Evolutionary conservation across 2,113 vertebrate species (phyloP).

Genomic region (Nerophis ophidion): DNA sequence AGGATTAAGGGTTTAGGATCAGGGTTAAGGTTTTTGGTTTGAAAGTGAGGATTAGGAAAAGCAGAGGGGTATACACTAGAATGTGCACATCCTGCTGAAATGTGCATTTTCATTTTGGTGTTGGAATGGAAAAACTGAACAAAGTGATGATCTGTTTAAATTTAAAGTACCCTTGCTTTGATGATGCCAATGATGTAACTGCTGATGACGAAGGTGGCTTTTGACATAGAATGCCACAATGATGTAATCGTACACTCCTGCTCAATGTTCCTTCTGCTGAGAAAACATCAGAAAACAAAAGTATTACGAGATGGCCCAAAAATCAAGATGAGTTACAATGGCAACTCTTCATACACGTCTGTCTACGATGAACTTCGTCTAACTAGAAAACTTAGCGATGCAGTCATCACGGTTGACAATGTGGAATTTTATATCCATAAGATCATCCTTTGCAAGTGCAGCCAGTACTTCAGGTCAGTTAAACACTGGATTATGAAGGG

Average conservation of each 20-base stretch:
- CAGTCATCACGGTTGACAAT: slow-evolving; percentile 11
- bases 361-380: slow-evolving; percentile 20
- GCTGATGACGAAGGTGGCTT: background rate
- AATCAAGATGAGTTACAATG: slow-evolving; percentile 6
- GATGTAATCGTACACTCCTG: background rate
- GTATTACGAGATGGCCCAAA: slow-evolving; percentile 1
- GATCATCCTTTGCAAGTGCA: slow-evolving; percentile 33
- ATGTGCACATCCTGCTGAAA: too few species aligned
- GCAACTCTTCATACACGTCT: slow-evolving; percentile 2
- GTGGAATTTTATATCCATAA: slow-evolving; percentile 24
- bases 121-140: too few species aligned
- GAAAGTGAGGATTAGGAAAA: too few species aligned
- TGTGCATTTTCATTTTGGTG: too few species aligned
- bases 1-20: too few species aligned
- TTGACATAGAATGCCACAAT: background rate
- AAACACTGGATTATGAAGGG: too few species aligned
- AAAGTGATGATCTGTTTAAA: background rate
- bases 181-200: slow-evolving; percentile 3
- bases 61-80: too few species aligned
- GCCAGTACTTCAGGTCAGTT: slow-evolving; percentile 32
- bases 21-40: too few species aligned
- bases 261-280: background rate
- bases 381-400: slow-evolving; percentile 18
- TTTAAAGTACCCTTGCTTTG: background rate
- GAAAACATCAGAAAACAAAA: background rate